Evolutionary conservation across 2,888 invertebrate genomes (phyloP), one percentile per base, ranked within the genome.

Genomic region (Cheilosia vernalis): DNA sequence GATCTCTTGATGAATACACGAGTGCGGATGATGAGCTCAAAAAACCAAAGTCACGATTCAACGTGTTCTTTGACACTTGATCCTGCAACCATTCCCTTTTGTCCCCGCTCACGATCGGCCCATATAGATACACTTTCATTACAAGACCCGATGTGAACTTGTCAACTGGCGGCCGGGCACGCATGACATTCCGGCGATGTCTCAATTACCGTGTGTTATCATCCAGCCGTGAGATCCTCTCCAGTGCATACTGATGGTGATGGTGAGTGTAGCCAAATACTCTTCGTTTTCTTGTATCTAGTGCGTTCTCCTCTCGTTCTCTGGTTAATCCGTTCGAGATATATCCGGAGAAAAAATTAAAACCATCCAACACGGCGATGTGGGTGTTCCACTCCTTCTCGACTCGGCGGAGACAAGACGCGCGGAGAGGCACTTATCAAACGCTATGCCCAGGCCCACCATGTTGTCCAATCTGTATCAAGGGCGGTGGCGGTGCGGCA

Each of bases 391-490:
- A 47, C 70, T 81, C 61, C 56, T 61, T 30, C 30, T 79, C 56
- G 76, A 76, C 5, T 53, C n/a, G 56, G 30, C 56, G 67, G 30
- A 40, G 76, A 67, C 70, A 76, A 72, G 72, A 51, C 64, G 72
- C 9, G 9, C 67, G 60, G 66, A 85, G 76, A 72, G 72, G 70
- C 76, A 85, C 81, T 85, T 85, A 81, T 85, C 85, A 85, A 85
- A 77, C 51, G 76, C 58, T 81, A 66, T 81, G 67, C 85, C n/a
- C n/a, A n/a, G n/a, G n/a, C n/a, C 85, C 85, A 85, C 85, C 85
- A 85, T 72, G 81, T 85, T 81, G 76, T 81, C 81, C 85, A 85
- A 85, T 81, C 76, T 81, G 76, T 64, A 83, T 83, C 82, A 77
- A 81, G 78, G 64, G 82, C 82, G 82, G 67, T 61, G 30, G 67